Percentiles rank a stretch among this genome's conserved stretches.
Evolutionary conservation across 1,140 invertebrate species (phyloP).

Genomic region (Akabosia matsudoensis): DNA sequence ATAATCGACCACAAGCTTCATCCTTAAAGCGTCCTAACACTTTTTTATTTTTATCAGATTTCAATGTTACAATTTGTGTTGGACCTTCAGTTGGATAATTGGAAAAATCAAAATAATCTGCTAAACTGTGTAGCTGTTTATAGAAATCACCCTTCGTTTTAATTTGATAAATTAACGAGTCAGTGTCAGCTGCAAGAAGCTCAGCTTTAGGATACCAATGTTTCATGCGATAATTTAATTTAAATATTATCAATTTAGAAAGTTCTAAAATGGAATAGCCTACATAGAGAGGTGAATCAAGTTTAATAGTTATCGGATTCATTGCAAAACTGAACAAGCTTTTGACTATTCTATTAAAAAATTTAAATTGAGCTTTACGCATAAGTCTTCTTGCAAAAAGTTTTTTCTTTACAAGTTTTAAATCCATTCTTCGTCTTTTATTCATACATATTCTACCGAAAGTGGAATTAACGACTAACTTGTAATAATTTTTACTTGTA

Average conservation of each 20-base stretch:
- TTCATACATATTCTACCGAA: slow-evolving; percentile 48
- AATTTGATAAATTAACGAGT: slow-evolving; percentile 52
- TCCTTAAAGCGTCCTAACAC: not conserved
- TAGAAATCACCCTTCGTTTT: slow-evolving; percentile 53
- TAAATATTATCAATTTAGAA: slow-evolving; percentile 48
- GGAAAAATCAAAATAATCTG: not conserved
- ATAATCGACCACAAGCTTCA: not conserved
- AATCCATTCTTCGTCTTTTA: slow-evolving; percentile 45
- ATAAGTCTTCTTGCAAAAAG: slow-evolving; percentile 39
- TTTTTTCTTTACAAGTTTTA: slow-evolving; percentile 34
- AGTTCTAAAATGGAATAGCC: slow-evolving; percentile 46
- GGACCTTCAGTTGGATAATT: not conserved
- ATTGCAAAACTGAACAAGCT: slow-evolving; percentile 10
- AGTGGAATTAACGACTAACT: slow-evolving; percentile 20
- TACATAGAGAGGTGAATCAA: slow-evolving; percentile 47
- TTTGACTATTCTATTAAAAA: slow-evolving; percentile 35
- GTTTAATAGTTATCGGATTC: slow-evolving; percentile 39
- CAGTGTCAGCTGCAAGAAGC: slow-evolving; percentile 53
- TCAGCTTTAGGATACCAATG: slow-evolving; percentile 47
- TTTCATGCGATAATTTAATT: slow-evolving; percentile 49
- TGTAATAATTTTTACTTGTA: slow-evolving; percentile 23
- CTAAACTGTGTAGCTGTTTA: slow-evolving; percentile 48
- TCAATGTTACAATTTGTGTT: not conserved
- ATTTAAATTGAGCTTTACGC: slow-evolving; percentile 45
- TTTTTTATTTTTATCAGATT: not conserved